Evolutionary conservation across 2,888 invertebrate species (phyloP), one percentile per base, ranked within the genome.

Genomic region (Drosophila basisetae): DNA sequence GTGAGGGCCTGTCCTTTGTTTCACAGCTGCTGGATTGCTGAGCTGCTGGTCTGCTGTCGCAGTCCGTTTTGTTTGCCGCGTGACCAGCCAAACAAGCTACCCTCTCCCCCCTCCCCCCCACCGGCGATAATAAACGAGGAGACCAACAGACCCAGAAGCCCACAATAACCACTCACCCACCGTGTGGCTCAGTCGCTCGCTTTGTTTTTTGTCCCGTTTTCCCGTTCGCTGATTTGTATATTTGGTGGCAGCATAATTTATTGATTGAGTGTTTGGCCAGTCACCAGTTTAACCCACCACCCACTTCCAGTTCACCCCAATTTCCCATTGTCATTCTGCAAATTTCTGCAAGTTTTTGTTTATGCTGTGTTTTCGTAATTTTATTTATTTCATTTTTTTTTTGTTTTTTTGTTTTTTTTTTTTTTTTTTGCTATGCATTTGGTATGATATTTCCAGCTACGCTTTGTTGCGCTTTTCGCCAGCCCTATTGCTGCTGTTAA

Each of bases 261-360:
- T 91, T 91, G 91, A 91, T 91, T 91, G 89, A 90, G 91, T 88
- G 80, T 76, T 81, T 88, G 90, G 75, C 70, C 80, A 84, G 80
- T 80, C 65, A 63, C 31, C 68, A 69, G 65, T 60, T 10, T 13
- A 25, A n/a, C 43, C 39, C 53, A 43, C 73, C 7, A 18, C 60
- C 25, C 35, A 25, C 10, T 18, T 25, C 37, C 49, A 37, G 16
- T 60, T 49, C 56, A 66, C 52, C 71, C 56, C 60, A 72, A 75
- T 76, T 73, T 74, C 71, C 73, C 69, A 79, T 81, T 84, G 84
- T 86, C 78, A 73, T 72, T 86, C 67, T 30, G 62, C 70, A 77
- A 77, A 73, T 77, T 77, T 82, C 66, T 65, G 68, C 30, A 39
- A 55, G 30, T 52, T 67, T 60, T 25, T 47, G 49, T 41, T 68